A percentile compares a stretch with the other conserved stretches of the same genome.
Conservation (phyloP, 2,888 invertebrate species). For the Acanthacorydalis orientalis region DNA sequence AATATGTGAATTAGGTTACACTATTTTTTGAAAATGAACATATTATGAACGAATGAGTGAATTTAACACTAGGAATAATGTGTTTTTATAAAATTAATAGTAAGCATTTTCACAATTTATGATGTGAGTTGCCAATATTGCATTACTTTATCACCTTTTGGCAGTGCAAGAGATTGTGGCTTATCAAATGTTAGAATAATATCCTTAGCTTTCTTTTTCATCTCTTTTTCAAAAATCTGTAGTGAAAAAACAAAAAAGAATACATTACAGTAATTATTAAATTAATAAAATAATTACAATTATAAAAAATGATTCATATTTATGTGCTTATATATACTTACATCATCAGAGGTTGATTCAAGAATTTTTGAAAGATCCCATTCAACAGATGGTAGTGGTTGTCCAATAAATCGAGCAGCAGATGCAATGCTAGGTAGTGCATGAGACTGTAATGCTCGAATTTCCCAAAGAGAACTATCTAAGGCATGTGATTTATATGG, state of each 20-base stretch:
- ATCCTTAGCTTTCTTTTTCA: constrained; percentile 54
- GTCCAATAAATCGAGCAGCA: constrained; percentile 54
- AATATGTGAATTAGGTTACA: too few species aligned
- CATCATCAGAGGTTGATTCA: constrained; percentile 45
- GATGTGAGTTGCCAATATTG: constrained; percentile 44
- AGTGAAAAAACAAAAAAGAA: constrained; percentile 10
- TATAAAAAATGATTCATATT: too few species aligned
- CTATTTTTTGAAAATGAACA: too few species aligned
- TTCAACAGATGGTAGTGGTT: constrained; percentile 47
- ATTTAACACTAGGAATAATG: too few species aligned
- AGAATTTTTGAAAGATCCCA: constrained; percentile 49
- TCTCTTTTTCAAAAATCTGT: constrained; percentile 61
- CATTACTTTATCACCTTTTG: constrained; percentile 43
- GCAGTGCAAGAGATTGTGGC: constrained; percentile 41
- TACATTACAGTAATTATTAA: too few species aligned
- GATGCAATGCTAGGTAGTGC: constrained; percentile 51
- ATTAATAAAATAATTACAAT: too few species aligned
- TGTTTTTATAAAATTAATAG: too few species aligned
- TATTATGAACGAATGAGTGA: too few species aligned
- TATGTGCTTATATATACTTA: constrained; percentile 18
- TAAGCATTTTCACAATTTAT: not conserved
- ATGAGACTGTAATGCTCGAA: constrained; percentile 60
- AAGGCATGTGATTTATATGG: constrained; percentile 65
- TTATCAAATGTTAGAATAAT: constrained; percentile 62
- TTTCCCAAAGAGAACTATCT: constrained; percentile 87